Percentiles rank a stretch among this genome's conserved stretches.
Conservation (phyloP, 1,140 invertebrate genomes). For the Zaprionus gabonicus region DNA sequence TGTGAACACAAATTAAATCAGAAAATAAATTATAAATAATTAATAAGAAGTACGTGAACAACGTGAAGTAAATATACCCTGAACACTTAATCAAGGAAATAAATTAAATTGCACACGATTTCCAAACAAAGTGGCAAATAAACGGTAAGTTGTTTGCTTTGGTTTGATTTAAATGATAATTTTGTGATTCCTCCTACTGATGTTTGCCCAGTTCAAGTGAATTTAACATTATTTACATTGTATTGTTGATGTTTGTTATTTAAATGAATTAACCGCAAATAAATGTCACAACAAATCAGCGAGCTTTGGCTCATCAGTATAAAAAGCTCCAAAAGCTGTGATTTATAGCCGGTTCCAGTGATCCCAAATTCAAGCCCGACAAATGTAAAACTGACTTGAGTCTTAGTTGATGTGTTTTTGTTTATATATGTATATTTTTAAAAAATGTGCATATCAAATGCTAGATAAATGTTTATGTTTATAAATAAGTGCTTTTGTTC, state of each 20-base stretch:
- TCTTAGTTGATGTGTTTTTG: not conserved
- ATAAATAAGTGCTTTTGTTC: constrained; percentile 69
- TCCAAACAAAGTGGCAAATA: not conserved
- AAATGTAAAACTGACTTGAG: not conserved
- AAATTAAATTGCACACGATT: not conserved
- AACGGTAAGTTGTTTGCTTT: constrained; percentile 2
- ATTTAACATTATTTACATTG: not conserved
- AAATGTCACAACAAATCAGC: not conserved
- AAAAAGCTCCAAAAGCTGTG: constrained; percentile 10
- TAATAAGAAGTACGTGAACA: not conserved
- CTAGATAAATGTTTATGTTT: constrained; percentile 62
- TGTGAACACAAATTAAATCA: not conserved
- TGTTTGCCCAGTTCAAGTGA: not conserved
- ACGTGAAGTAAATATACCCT: not conserved
- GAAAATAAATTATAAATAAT: not conserved
- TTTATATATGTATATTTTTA: constrained; percentile 37
- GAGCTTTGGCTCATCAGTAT: not conserved
- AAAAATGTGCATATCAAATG: constrained; percentile 59
- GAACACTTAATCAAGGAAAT: not conserved
- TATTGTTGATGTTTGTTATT: constrained; percentile 23
- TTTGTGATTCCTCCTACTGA: not conserved
- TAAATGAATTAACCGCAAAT: constrained; percentile 20
- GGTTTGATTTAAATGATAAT: not conserved
- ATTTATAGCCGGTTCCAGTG: constrained; percentile 3
- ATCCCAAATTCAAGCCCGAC: not conserved